phyloP scores from a whole-genome alignment of 2,888 invertebrate species.

The Cantharis flavilabris region DNA sequence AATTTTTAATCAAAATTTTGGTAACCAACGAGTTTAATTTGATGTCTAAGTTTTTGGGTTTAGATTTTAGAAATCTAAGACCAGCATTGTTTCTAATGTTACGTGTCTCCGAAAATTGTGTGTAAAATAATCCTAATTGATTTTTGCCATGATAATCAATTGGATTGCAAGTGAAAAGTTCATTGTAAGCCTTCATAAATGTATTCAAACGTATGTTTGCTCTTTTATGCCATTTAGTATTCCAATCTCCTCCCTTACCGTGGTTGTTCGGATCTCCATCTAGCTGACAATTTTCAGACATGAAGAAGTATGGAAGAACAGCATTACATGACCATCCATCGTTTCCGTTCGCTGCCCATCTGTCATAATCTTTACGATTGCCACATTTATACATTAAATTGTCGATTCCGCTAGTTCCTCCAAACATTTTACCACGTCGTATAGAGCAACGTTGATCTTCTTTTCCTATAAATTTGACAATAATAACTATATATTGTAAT shows the following conservation, averaged over 20 bases:
- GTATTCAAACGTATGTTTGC: background rate
- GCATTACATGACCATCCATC: constrained; percentile 70
- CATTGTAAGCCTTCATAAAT: background rate
- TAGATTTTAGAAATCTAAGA: constrained; percentile 52
- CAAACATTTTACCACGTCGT: too few species aligned
- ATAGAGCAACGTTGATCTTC: too few species aligned
- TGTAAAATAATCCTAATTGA: constrained; percentile 60
- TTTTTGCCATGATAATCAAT: constrained; percentile 70
- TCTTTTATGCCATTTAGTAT: background rate
- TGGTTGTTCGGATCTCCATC: constrained; percentile 65
- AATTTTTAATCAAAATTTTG: constrained; percentile 52
- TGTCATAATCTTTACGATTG: constrained; percentile 82
- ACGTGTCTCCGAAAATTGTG: constrained; percentile 59
- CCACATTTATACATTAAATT: constrained; percentile 92
- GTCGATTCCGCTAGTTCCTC: constrained; percentile 71
- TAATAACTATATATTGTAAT: too few species aligned
- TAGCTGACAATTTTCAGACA: constrained; percentile 81
- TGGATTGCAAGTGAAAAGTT: constrained; percentile 55
- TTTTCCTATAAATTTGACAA: too few species aligned
- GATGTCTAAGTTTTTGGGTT: constrained; percentile 60
- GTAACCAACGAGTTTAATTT: constrained; percentile 58
- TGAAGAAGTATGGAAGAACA: constrained; percentile 81
- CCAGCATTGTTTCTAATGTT: constrained; percentile 60
- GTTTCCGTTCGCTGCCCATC: constrained; percentile 81
- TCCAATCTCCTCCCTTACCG: constrained; percentile 59